Evolutionary conservation across 2,113 vertebrate species (phyloP).

Genomic region (Datnioides undecimradiatus): DNA sequence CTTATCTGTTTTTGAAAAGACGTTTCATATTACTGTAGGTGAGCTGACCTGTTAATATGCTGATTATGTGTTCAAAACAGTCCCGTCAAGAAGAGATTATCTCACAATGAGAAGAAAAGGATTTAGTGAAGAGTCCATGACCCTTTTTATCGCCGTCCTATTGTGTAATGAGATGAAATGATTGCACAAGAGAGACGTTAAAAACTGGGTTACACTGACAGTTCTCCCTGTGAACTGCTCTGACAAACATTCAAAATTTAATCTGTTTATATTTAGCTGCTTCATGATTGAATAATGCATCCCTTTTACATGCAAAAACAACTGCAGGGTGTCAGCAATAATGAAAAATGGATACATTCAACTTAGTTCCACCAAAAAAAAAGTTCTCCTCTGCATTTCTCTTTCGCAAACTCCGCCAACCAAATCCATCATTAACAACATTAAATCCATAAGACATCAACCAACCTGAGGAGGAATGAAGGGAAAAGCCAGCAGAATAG

Average conservation of each 20-base stretch:
- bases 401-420: slow-evolving; percentile 60
- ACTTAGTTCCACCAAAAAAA: slow-evolving; percentile 58
- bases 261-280: slow-evolving; percentile 85
- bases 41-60: slow-evolving; percentile 4
- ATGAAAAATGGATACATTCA: slow-evolving; percentile 75
- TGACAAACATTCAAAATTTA: slow-evolving; percentile 83
- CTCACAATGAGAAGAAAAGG: slow-evolving; percentile 46
- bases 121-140: slow-evolving; percentile 41
- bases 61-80: slow-evolving; percentile 20
- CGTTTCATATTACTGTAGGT: background rate
- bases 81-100: slow-evolving; percentile 23
- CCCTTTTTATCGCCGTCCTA: slow-evolving; percentile 53
- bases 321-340: slow-evolving; percentile 75
- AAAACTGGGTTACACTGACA: slow-evolving; percentile 80
- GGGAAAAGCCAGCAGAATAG: slow-evolving; percentile 46
- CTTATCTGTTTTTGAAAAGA: background rate
- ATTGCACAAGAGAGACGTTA: slow-evolving; percentile 66
- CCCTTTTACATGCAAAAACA: slow-evolving; percentile 76
- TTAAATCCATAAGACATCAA: slow-evolving; percentile 70
- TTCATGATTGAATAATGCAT: slow-evolving; percentile 80
- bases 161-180: slow-evolving; percentile 73
- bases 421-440: slow-evolving; percentile 75
- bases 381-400: slow-evolving; percentile 64
- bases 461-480: slow-evolving; percentile 43
- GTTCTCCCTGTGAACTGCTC: slow-evolving; percentile 75